Conservation (phyloP, 2,888 invertebrate genomes). For the Synanthedon vespiformis region DNA sequence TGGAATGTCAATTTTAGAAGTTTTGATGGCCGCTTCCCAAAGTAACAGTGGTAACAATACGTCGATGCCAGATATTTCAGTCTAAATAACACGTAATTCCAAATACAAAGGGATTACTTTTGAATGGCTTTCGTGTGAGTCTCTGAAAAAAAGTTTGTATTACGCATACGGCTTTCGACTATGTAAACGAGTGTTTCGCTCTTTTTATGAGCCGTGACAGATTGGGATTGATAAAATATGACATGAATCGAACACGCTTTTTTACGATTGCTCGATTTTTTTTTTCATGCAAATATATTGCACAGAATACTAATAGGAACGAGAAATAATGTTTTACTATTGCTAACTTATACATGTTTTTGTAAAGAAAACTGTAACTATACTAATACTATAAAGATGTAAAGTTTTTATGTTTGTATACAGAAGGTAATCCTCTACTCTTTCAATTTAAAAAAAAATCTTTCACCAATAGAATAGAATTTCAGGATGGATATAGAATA, state of each 20-base stretch:
- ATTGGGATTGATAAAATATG: constrained; percentile 21
- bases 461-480: too few species aligned
- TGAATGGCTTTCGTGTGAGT: not conserved
- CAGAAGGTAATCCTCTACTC: too few species aligned
- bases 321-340: too few species aligned
- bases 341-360: too few species aligned
- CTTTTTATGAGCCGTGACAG: constrained; percentile 33
- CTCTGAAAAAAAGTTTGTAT: not conserved
- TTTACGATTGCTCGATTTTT: not conserved
- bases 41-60: constrained; percentile 6
- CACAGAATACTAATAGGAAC: not conserved
- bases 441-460: too few species aligned
- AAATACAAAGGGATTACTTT: not conserved
- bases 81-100: not conserved
- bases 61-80: not conserved
- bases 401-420: too few species aligned
- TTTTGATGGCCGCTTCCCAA: constrained; percentile 29
- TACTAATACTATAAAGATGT: too few species aligned
- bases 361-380: too few species aligned
- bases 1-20: constrained; percentile 34
- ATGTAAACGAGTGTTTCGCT: constrained; percentile 2
- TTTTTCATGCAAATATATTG: not conserved
- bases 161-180: not conserved
- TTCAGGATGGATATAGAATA: too few species aligned
- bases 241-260: not conserved